Evolutionary conservation across 2,888 invertebrate species (phyloP).

Genomic region (Galerucella nymphaeae): DNA sequence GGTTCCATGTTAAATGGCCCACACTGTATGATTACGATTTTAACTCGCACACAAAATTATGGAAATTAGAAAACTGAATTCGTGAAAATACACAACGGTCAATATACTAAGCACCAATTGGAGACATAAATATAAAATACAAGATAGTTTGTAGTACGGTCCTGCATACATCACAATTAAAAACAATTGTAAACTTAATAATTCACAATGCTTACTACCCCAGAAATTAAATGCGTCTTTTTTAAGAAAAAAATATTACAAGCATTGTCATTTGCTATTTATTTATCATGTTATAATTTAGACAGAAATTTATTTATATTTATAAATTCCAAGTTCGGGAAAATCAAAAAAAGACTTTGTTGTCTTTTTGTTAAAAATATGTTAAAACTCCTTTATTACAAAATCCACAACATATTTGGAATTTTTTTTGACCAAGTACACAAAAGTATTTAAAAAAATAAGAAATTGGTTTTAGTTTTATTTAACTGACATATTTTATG

Average conservation of each 20-base stretch:
- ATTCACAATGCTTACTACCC: conserved; percentile 25
- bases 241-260: not conserved
- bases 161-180: conserved; percentile 34
- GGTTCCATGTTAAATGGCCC: too few species aligned
- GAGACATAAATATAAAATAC: not conserved
- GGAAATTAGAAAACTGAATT: too few species aligned
- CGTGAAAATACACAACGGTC: not conserved
- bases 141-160: not conserved
- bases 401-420: not conserved
- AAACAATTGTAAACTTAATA: conserved; percentile 35
- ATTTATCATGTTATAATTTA: not conserved
- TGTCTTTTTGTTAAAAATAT: not conserved
- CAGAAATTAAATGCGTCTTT: not conserved
- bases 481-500: too few species aligned
- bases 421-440: not conserved
- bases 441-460: not conserved
- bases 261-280: not conserved
- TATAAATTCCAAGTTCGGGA: not conserved
- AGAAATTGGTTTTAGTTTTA: not conserved
- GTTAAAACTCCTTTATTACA: not conserved
- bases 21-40: too few species aligned
- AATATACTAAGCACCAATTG: not conserved
- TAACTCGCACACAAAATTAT: too few species aligned
- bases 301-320: not conserved
- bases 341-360: not conserved